phyloP scores from a whole-genome alignment of 35 echinoderm and acorn worm genomes.

The Stichopus chloronotus region DNA sequence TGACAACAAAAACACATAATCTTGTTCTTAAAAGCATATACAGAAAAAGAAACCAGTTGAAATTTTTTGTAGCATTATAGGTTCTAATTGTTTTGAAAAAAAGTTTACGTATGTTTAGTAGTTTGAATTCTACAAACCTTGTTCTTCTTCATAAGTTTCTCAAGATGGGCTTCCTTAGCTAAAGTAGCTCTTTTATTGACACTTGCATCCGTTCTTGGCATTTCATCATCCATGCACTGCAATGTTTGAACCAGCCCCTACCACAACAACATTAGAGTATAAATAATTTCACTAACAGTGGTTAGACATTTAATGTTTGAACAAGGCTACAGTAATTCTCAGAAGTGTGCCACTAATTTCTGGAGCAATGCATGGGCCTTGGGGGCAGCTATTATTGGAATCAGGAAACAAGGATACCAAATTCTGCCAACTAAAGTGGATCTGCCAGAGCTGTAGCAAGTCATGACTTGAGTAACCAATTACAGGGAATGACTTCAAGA shows the following conservation, averaged over 20 bases:
- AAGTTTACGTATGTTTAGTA: too few relatives aligned
- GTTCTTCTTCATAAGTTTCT: slow-evolving; percentile 91
- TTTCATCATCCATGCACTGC: slow-evolving; percentile 76
- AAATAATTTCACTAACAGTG: neutral
- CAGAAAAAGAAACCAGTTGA: too few relatives aligned
- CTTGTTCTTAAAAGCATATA: too few relatives aligned
- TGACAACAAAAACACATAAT: too few relatives aligned
- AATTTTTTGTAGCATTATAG: too few relatives aligned
- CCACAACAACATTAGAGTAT: neutral
- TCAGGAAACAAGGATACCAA: neutral
- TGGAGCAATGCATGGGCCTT: neutral
- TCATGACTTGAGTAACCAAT: neutral
- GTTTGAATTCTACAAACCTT: slow-evolving; percentile 47
- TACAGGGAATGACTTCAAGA: neutral
- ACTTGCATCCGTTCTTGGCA: slow-evolving; percentile 79
- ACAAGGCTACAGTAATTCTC: neutral
- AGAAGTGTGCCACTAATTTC: neutral
- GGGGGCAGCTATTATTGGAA: neutral
- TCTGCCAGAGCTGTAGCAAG: neutral
- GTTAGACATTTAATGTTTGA: neutral
- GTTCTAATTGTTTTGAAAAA: too few relatives aligned
- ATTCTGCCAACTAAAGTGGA: neutral
- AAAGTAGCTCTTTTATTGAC: slow-evolving; percentile 78
- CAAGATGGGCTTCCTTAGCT: slow-evolving; percentile 78
- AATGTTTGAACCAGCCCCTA: slow-evolving; percentile 71